phyloP scores from a whole-genome alignment of 2,888 invertebrate species.

The Malacosoma neustria region DNA sequence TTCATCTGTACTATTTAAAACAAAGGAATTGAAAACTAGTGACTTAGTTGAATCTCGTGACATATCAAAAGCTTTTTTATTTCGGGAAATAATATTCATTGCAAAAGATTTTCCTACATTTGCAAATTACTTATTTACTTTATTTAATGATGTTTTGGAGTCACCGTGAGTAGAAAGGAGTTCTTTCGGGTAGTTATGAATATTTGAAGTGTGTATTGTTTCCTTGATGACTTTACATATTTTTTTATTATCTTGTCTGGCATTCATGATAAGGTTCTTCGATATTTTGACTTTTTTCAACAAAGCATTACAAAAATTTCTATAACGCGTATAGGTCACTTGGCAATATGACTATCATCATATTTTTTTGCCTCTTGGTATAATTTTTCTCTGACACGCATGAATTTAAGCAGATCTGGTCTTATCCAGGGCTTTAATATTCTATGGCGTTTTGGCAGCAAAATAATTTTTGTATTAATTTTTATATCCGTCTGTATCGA shows the following conservation, averaged over 20 bases:
- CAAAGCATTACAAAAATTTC: background rate
- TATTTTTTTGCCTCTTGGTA: slow-evolving; percentile 4
- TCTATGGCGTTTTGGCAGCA: background rate
- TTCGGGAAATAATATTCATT: too few relatives aligned
- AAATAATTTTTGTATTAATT: background rate
- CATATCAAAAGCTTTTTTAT: background rate
- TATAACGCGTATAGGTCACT: background rate
- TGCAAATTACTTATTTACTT: background rate
- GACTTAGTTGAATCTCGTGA: background rate
- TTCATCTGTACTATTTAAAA: background rate
- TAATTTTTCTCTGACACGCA: too few relatives aligned
- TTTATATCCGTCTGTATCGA: background rate
- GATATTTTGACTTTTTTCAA: background rate
- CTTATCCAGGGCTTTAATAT: slow-evolving; percentile 2
- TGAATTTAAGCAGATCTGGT: background rate
- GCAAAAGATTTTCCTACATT: background rate
- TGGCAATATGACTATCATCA: background rate
- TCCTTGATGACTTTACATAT: background rate
- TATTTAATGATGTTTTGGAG: background rate
- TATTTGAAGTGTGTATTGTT: background rate
- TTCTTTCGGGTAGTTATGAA: background rate
- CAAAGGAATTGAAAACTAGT: background rate
- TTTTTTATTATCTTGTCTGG: background rate
- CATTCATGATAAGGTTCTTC: background rate
- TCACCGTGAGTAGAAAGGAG: background rate